A percentile compares a stretch with the other conserved stretches of the same genome.
phyloP scores from a whole-genome alignment of 2,113 vertebrate genomes.

The Symphodus melops region DNA sequence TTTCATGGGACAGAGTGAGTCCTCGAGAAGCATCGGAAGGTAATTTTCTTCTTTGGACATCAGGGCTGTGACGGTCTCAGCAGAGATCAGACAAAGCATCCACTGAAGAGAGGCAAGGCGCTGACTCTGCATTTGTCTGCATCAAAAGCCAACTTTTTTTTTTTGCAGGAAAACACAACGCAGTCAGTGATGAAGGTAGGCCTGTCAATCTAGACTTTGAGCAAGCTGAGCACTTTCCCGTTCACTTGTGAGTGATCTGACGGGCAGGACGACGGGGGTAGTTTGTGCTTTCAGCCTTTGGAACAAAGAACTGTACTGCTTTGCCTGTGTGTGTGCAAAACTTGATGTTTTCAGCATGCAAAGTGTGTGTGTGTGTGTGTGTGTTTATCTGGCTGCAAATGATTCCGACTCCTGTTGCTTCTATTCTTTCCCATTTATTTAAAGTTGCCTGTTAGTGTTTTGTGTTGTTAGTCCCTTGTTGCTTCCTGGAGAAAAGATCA shows the following conservation, averaged over 20 bases:
- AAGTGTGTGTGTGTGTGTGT: constrained; percentile 7
- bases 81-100: constrained; percentile 70
- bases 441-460: constrained; percentile 28
- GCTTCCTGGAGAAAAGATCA: constrained; percentile 29
- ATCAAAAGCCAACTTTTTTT: constrained; percentile 73
- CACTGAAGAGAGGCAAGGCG: constrained; percentile 62
- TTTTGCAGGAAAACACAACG: constrained; percentile 77
- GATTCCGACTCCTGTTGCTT: constrained; percentile 39
- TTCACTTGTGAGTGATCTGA: constrained; percentile 72
- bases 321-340: constrained; percentile 28
- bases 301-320: constrained; percentile 64
- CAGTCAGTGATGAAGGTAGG: constrained; percentile 79
- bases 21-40: constrained; percentile 70
- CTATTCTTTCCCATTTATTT: constrained; percentile 32
- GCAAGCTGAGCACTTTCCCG: constrained; percentile 68
- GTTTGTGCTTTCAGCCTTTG: constrained; percentile 57
- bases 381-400: constrained; percentile 15
- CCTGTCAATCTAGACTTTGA: constrained; percentile 78
- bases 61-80: constrained; percentile 58
- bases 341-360: constrained; percentile 56
- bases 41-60: constrained; percentile 71
- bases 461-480: constrained; percentile 33
- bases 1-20: constrained; percentile 58
- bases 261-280: constrained; percentile 37
- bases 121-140: constrained; percentile 70